Evolutionary conservation across 2,113 vertebrate species (phyloP), one percentile per base, ranked within the genome.

Genomic region (Paratilapia polleni): DNA sequence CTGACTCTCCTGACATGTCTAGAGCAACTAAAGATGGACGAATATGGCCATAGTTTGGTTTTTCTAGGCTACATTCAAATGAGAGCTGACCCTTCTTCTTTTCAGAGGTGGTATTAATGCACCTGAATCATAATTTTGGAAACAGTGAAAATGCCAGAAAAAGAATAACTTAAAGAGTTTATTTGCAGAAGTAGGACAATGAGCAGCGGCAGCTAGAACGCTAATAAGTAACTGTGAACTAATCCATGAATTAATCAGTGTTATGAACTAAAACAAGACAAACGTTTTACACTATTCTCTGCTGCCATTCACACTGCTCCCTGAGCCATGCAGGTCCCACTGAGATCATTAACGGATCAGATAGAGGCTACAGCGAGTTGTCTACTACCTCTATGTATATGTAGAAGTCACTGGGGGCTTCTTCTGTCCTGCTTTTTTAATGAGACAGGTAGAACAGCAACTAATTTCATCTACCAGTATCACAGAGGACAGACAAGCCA

Each of bases 401-500:
- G 47, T 26, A 17, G 66, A 31, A 73, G 31, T 73, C 66, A 52
- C 3, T 52, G 52, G 66, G 26, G 66, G 17, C 26, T 31, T 73
- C 28, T 52, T 70, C 17, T 31, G 19, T 52, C 26, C 68, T 34
- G 43, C 54, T 1, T 6, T 43, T 73, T 34, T 73, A 54, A 73
- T 49, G 1, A 73, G 19, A 54, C 47, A 73, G 68, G 68, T 52
- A 73, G 26, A 73, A 34, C 68, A 54, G 17, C 68, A 73, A 54
- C 47, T 54, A 34, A 73, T 73, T 73, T 73, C 68, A 73, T 73
- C 68, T 73, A 54, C 26, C 47, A 73, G 10, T 34, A 73, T 73
- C 68, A 52, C 43, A 73, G 68, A 26, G 47, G 47, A 54, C 43
- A 28, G 19, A 73, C 20, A 24, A n/a, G 66, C 43, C 43, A 49